phyloP scores from a whole-genome alignment of 2,113 vertebrate species.

The Cynopterus brachyotis region DNA sequence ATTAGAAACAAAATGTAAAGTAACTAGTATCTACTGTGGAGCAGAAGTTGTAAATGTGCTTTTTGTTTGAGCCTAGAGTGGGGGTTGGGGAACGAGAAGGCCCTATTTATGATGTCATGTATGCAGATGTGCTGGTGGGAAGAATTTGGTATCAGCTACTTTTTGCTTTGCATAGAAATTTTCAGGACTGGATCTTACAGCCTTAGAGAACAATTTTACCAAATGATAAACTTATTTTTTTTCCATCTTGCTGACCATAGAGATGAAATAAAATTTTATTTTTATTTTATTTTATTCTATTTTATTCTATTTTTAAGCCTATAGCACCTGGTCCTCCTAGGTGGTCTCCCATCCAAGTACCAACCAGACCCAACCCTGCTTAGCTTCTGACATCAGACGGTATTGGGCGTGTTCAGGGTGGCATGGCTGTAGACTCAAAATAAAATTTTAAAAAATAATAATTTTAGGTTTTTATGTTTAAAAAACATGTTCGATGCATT shows the following conservation, averaged over 20 bases:
- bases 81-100: conserved; percentile 39
- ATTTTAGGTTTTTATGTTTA: neutral
- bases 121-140: conserved; percentile 39
- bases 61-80: neutral
- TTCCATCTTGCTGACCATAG: neutral
- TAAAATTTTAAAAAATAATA: neutral
- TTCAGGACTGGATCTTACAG: conserved; percentile 9
- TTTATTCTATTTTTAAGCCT: no score
- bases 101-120: conserved; percentile 38
- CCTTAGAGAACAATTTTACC: conserved; percentile 34
- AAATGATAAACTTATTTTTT: neutral
- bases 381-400: no score
- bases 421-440: neutral
- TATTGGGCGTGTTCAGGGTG: no score
- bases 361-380: no score
- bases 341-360: no score
- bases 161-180: conserved; percentile 23
- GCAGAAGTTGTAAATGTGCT: conserved; percentile 15
- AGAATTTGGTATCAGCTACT: conserved; percentile 51
- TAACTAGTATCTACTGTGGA: neutral
- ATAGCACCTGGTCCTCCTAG: no score
- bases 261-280: neutral
- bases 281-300: no score
- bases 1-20: neutral
- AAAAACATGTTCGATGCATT: neutral